These are phyloP conservation scores for fruit fly (Drosophila melanogaster) DNA, from an alignment of 1,140 invertebrate species.

Conservation along the genomic window Release_6_plus_ISO1_MT NT_037436.4:18270001-18270500, in stretches of 20 bases:
- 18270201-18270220: constrained; percentile 46
- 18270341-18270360: constrained; percentile 17
- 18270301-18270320: constrained; percentile 17
- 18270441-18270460: background rate
- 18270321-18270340: constrained; percentile 29
- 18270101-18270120: constrained; percentile 26
- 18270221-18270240: constrained; percentile 56
- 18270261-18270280: constrained; percentile 56
- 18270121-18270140: constrained; percentile 35
- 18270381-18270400: constrained; percentile 15
- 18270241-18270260: constrained; percentile 35
- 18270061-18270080: constrained; percentile 45
- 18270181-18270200: constrained; percentile 54
- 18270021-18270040: constrained; percentile 66
- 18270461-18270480: background rate
- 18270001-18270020: constrained; percentile 75
- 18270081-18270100: constrained; percentile 10
- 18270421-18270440: background rate
- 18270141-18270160: constrained; percentile 38
- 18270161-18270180: constrained; percentile 71
- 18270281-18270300: constrained; percentile 25
- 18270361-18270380: constrained; percentile 1
- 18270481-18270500: background rate
- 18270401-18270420: constrained; percentile 4
- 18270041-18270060: constrained; percentile 73